A percentile compares a stretch with the other conserved stretches of the same genome.
Conservation (phyloP, 2,888 invertebrate species). For the Hirudinaria manillensis region DNA sequence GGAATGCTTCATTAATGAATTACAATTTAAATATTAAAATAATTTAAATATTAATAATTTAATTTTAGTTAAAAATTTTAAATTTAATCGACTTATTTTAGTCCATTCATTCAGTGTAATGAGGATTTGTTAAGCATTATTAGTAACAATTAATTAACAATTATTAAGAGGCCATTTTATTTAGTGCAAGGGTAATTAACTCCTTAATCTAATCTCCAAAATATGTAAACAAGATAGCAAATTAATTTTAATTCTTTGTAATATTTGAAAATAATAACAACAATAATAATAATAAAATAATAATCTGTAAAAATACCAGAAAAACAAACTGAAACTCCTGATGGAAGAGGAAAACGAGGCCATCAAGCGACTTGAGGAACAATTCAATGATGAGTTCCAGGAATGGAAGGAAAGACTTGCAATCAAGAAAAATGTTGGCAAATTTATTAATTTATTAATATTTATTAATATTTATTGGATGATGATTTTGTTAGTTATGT, state of each 20-base stretch:
- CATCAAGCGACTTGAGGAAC: neutral
- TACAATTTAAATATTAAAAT: neutral
- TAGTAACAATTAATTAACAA: no score
- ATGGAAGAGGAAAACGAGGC: constrained; percentile 18
- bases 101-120: no score
- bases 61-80: neutral
- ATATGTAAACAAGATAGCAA: no score
- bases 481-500: neutral
- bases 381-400: neutral
- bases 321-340: constrained; percentile 22
- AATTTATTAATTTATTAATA: neutral
- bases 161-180: no score
- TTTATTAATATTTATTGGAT: neutral
- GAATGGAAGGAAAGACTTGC: neutral
- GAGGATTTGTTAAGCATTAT: no score
- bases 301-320: constrained; percentile 2
- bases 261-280: no score
- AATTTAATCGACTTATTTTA: neutral
- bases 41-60: neutral
- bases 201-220: no score
- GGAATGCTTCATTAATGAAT: neutral
- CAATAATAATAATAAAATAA: no score
- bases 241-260: no score
- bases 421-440: constrained; percentile 8
- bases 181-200: no score